Evolutionary conservation across 2,113 vertebrate genomes (phyloP).

Genomic region (Myotis davidii): DNA sequence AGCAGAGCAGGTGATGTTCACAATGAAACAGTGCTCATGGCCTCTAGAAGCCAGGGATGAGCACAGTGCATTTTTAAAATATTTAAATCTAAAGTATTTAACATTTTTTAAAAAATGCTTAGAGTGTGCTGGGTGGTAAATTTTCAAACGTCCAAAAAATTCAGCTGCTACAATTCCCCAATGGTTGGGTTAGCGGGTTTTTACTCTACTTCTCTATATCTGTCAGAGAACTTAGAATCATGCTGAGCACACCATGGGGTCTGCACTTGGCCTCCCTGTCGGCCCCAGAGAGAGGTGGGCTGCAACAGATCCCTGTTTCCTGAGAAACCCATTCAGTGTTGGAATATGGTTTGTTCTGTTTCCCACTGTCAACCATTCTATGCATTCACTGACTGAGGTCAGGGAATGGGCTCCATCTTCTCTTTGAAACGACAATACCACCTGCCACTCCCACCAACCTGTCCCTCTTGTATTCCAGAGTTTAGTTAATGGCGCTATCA

Average conservation of each 20-base stretch:
- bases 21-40: not conserved
- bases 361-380: not conserved
- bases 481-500: not conserved
- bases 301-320: not conserved
- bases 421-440: not conserved
- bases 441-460: not conserved
- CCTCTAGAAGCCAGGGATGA: not conserved
- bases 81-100: not conserved
- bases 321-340: not conserved
- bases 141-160: not conserved
- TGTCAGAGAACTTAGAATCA: not conserved
- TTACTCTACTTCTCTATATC: not conserved
- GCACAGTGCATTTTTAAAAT: not conserved
- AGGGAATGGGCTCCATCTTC: not conserved
- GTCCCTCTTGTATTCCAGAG: not conserved
- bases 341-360: not conserved
- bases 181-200: not conserved
- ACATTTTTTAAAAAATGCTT: not conserved
- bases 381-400: not conserved
- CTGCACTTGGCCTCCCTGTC: not conserved
- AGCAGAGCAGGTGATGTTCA: not conserved
- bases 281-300: no score
- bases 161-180: not conserved
- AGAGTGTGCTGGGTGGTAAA: not conserved
- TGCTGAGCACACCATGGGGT: not conserved